phyloP scores from a whole-genome alignment of 2,113 vertebrate species.

The Phaethon lepturus region DNA sequence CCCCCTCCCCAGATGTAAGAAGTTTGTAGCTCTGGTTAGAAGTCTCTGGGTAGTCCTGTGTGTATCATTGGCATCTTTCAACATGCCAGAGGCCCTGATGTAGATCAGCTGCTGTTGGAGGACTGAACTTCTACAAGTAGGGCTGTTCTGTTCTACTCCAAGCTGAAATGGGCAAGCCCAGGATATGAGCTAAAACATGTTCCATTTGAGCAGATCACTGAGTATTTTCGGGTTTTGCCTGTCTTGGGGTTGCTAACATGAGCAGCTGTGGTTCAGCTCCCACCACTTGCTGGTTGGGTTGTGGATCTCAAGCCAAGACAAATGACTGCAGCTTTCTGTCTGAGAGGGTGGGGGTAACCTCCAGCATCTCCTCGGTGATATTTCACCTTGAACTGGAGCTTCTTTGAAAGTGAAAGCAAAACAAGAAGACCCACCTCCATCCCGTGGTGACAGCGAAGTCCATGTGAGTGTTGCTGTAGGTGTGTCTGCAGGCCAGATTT shows the following conservation, averaged over 20 bases:
- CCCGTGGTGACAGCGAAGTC: accelerated
- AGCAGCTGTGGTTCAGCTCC: neutral
- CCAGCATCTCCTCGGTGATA: neutral
- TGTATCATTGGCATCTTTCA: neutral
- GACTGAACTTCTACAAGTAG: neutral
- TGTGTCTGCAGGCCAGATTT: neutral
- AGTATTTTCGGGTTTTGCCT: neutral
- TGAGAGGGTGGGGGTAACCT: neutral
- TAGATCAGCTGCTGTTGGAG: neutral
- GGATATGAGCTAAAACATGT: neutral
- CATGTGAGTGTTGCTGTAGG: accelerated
- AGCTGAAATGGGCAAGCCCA: neutral
- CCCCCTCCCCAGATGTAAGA: accelerated
- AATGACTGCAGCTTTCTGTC: neutral
- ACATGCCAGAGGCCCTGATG: neutral
- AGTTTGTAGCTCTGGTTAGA: neutral
- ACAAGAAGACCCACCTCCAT: neutral
- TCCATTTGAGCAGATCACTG: accelerated
- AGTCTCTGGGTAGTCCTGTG: neutral
- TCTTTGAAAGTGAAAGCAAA: neutral
- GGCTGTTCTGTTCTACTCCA: neutral
- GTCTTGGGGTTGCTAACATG: neutral
- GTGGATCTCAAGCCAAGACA: neutral
- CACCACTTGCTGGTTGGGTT: neutral
- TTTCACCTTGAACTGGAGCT: neutral